A percentile compares a stretch with the other conserved stretches of the same genome.
Evolutionary conservation across 2,888 invertebrate genomes (phyloP).

Genomic region (Trachelus iudaicus): DNA sequence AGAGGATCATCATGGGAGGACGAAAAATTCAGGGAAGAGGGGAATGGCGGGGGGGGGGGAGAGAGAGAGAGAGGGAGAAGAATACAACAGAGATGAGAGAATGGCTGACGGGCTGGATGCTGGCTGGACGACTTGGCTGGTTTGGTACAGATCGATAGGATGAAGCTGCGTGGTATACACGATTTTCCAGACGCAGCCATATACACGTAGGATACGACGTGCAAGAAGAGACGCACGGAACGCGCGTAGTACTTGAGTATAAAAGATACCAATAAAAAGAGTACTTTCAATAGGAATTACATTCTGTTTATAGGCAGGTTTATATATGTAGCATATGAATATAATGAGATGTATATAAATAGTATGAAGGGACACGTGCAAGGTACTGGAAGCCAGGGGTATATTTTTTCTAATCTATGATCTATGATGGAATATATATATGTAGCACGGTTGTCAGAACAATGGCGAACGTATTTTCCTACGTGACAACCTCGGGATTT

Average conservation of each 20-base stretch:
- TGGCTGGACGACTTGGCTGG: not conserved
- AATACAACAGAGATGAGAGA: conserved; percentile 8
- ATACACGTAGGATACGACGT: not conserved
- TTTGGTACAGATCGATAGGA: conserved; percentile 45
- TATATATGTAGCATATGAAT: too few species aligned
- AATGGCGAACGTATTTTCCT: not conserved
- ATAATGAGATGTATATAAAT: not conserved
- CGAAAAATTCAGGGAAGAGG: not conserved
- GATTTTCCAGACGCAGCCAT: conserved; percentile 35
- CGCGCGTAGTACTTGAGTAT: not conserved
- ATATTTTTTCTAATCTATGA: not conserved
- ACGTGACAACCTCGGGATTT: not conserved
- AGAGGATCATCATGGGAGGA: conserved; percentile 10
- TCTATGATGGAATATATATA: not conserved
- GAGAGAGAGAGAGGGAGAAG: conserved; percentile 13
- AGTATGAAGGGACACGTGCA: not conserved
- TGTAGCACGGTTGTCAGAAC: not conserved
- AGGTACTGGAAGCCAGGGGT: not conserved
- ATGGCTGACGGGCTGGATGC: conserved; percentile 7
- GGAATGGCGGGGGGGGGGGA: conserved; percentile 2
- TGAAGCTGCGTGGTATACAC: conserved; percentile 49
- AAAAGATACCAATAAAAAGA: not conserved
- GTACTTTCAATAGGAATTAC: not conserved
- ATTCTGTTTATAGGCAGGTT: not conserved
- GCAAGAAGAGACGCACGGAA: not conserved